A percentile compares a stretch with the other conserved stretches of the same genome.
These are phyloP conservation scores for Alces alces DNA, from an alignment of 2,113 vertebrate genomes.

Conservation along the genomic window DNA sequence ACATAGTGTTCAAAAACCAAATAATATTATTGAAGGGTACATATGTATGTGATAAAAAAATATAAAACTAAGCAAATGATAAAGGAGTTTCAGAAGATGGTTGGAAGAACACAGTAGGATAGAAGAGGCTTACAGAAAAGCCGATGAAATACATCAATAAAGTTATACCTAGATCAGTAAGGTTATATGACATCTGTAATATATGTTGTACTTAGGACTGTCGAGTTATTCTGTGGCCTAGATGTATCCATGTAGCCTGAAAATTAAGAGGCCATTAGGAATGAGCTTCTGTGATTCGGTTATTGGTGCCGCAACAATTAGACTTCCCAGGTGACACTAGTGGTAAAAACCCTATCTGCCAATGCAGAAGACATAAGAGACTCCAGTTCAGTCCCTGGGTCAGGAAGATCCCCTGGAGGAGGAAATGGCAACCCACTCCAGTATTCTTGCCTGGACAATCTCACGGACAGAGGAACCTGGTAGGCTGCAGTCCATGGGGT, in stretches of 20 bases:
- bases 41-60: background rate
- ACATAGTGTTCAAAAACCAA: background rate
- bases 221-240: background rate
- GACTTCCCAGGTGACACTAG: background rate
- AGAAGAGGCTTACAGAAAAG: background rate
- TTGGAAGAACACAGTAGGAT: background rate
- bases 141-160: background rate
- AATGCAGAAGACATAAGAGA: background rate
- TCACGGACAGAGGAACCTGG: background rate
- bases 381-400: background rate
- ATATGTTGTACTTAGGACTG: background rate
- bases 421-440: background rate
- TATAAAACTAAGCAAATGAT: background rate
- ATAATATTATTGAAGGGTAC: background rate
- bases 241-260: background rate
- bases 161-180: background rate
- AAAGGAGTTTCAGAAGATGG: background rate
- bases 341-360: background rate
- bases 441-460: background rate
- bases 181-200: background rate
- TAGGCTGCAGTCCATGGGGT: background rate
- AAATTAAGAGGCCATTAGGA: background rate
- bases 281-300: background rate
- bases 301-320: background rate
- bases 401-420: background rate